Conservation (phyloP, 2,797 vertebrate species). For the Acomys russatus region DNA sequence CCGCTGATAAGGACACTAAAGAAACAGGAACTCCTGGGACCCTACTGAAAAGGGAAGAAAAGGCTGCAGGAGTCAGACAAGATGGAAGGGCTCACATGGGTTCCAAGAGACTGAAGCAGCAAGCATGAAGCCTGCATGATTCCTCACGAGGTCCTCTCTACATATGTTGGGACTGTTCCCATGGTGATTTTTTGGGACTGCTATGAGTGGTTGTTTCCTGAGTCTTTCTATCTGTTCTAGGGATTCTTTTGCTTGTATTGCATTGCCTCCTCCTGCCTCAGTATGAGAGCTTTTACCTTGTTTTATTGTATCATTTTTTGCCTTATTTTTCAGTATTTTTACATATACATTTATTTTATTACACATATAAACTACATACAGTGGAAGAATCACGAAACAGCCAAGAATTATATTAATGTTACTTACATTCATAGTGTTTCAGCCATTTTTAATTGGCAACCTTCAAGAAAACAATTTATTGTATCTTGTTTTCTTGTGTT, state of each 20-base stretch:
- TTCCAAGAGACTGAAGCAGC: not conserved
- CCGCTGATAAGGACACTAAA: not conserved
- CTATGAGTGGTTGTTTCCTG: no score
- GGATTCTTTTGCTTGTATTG: not conserved
- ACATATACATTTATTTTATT: no score
- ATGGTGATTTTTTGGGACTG: not conserved
- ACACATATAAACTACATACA: no score
- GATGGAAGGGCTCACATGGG: not conserved
- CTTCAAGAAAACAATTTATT: no score
- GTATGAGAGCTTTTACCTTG: not conserved
- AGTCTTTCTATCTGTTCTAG: not conserved
- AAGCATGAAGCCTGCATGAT: not conserved
- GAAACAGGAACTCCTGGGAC: not conserved
- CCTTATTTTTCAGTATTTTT: no score
- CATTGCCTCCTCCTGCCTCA: not conserved
- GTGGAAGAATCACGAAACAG: no score
- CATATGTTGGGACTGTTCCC: no score
- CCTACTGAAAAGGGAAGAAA: rapidly evolving
- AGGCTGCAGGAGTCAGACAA: not conserved
- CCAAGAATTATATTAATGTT: no score
- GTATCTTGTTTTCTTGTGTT: not conserved
- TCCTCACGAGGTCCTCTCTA: rapidly evolving
- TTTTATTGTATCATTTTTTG: not conserved
- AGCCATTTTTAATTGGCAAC: no score
- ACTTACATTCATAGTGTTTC: no score